Evolutionary conservation across 2,113 vertebrate species (phyloP).

Genomic region (Tychaedon coryphoeus): DNA sequence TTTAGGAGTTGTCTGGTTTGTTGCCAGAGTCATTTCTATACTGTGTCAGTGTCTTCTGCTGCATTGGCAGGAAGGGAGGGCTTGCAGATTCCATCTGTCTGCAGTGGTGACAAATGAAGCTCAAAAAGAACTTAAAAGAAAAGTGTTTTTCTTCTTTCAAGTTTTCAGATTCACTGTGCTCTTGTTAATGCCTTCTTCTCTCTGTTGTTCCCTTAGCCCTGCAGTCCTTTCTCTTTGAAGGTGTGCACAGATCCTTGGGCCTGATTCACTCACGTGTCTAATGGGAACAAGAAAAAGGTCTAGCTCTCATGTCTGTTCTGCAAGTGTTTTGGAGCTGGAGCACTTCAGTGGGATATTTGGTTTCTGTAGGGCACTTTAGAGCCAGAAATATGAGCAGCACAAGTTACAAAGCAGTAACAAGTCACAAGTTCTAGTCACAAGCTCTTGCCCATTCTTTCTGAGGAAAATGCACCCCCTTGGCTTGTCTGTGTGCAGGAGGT

Average conservation of each 20-base stretch:
- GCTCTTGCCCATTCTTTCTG: not conserved
- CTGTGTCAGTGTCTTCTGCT: not conserved
- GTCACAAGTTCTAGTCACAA: not conserved
- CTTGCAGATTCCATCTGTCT: not conserved
- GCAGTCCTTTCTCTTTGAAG: not conserved
- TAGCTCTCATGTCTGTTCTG: not conserved
- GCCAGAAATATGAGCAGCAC: not conserved
- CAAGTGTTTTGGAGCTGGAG: not conserved
- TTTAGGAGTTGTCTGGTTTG: not conserved
- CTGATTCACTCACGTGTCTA: not conserved
- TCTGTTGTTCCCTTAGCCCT: not conserved
- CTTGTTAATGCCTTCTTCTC: not conserved
- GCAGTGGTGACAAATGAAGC: not conserved
- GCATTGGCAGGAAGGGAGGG: not conserved
- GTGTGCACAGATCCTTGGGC: not conserved
- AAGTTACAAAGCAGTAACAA: not conserved
- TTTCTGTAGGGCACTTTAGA: not conserved
- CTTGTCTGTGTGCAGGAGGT: not conserved
- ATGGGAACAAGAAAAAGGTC: not conserved
- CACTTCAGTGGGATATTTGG: not conserved
- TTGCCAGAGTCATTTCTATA: not conserved
- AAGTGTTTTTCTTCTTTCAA: not conserved
- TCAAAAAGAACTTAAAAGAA: not conserved
- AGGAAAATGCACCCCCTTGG: not conserved
- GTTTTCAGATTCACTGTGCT: not conserved